Conservation (phyloP, 2,113 vertebrate genomes). For the Prionailurus viverrinus region DNA sequence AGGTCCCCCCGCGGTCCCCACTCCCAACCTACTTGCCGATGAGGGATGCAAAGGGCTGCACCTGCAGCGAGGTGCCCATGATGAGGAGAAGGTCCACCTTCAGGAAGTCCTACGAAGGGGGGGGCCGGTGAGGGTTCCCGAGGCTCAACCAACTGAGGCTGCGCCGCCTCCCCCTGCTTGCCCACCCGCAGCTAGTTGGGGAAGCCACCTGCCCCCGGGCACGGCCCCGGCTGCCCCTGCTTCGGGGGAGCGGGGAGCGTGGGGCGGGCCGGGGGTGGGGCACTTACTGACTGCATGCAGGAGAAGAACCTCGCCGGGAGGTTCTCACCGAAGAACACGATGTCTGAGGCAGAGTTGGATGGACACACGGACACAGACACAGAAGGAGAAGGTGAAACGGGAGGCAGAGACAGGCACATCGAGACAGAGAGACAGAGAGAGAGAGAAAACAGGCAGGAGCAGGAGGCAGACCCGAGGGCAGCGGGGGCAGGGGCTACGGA, state of each 20-base stretch:
- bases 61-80: conserved; percentile 96
- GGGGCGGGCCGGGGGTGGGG: fast-evolving
- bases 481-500: fast-evolving
- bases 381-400: not conserved
- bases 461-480: not conserved
- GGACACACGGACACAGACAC: not conserved
- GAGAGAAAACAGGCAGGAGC: not conserved
- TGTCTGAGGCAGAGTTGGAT: conserved; percentile 86
- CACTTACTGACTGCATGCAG: conserved; percentile 91
- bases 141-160: not conserved
- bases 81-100: conserved; percentile 94
- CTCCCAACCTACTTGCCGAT: conserved; percentile 89
- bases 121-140: not conserved
- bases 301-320: conserved; percentile 93
- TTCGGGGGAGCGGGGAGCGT: fast-evolving
- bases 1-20: fast-evolving
- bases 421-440: not conserved
- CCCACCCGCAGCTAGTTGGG: not conserved
- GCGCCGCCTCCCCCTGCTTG: fast-evolving
- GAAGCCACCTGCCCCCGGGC: not conserved
- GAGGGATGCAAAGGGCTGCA: conserved; percentile 95
- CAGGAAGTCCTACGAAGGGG: conserved; percentile 90
- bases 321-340: conserved; percentile 96
- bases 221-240: not conserved
- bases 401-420: not conserved